Conservation (phyloP, 2,888 invertebrate species). For the Agriotes lineatus region DNA sequence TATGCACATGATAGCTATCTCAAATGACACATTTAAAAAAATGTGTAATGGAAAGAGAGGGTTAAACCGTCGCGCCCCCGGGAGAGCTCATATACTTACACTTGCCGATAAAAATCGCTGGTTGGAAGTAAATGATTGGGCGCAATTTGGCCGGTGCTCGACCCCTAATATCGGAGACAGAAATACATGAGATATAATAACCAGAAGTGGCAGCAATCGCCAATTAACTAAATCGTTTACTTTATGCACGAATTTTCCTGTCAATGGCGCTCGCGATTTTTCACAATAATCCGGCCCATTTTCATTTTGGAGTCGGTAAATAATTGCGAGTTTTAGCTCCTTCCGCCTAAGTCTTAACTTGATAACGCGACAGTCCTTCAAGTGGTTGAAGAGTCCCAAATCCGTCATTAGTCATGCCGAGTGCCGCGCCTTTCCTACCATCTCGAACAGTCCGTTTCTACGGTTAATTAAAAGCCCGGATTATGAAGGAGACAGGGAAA, state of each 20-base stretch:
- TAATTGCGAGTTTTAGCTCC: conserved; percentile 22
- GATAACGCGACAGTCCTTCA: conserved; percentile 33
- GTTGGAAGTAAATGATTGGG: conserved; percentile 26
- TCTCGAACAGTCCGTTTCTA: conserved; percentile 1
- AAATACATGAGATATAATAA: conserved; percentile 34
- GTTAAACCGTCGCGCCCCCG: too few species aligned
- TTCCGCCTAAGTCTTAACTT: conserved; percentile 25
- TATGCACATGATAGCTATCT: too few species aligned
- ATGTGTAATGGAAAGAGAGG: too few species aligned
- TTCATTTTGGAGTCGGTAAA: conserved; percentile 26
- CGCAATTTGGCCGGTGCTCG: conserved; percentile 19
- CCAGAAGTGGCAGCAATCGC: conserved; percentile 28
- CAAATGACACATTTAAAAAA: too few species aligned
- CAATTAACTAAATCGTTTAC: conserved; percentile 36
- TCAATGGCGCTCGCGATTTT: conserved; percentile 16
- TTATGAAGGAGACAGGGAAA: conserved; percentile 18
- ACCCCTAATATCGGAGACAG: conserved; percentile 20
- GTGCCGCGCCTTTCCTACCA: conserved; percentile 4
- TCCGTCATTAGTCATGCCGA: conserved; percentile 32
- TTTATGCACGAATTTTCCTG: conserved; percentile 17
- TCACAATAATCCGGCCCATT: conserved; percentile 26
- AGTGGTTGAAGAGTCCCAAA: conserved; percentile 31
- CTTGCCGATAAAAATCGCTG: conserved; percentile 22
- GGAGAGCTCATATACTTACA: background rate
- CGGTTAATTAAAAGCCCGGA: conserved; percentile 27